Base-by-base conservation (phyloP, 2,797 vertebrate species). In the Taenioides sp. region DNA sequence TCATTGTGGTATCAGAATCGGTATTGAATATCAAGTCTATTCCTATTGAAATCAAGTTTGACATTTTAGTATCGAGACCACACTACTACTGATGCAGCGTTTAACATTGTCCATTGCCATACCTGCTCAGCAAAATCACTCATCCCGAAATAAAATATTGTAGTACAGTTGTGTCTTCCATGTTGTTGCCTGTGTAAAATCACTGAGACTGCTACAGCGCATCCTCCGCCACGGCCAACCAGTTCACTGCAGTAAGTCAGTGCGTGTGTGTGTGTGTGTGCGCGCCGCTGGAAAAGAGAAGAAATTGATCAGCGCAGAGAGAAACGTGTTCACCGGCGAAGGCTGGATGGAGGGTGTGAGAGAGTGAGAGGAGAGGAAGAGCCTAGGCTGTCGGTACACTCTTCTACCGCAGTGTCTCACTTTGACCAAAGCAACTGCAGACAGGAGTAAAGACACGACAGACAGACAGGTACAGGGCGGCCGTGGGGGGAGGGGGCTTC, bases 251-350 rank as follows among this genome's bases (percentile, higher is more conserved):
- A 88, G 84, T 75, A 67, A 82, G 78, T 81, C 75, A 75, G 63
- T 70, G 52, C 62, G 69, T 50, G 47, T 49, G 47, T 49, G 47
- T 54, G 52, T 54, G 52, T 77, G 64, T 54, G 52, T 22, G 52
- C 75, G 61, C 63, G 73, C 74, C 31, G 70, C 82, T 84, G 76
- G 83, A 90, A 86, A 89, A 86, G 84, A 90, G 88, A 90, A 90
- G 84, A 88, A 91, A 94, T 93, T 94, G 93, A 94, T 94, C 93
- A 92, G 91, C 85, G 80, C 87, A 84, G 88, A 88, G 89, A 89
- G 87, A 89, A 91, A 89, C 81, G 81, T 90, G 87, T 89, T 88
- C 86, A 74, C 88, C 79, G 81, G 88, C 85, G 76, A 87, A 85
- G 78, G 74, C 87, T 90, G 87, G 86, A 86, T 90, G 87, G 88